These are phyloP conservation scores for Dysdera silvatica DNA, from an alignment of 1,140 invertebrate genomes.

Conservation along the genomic window DNA sequence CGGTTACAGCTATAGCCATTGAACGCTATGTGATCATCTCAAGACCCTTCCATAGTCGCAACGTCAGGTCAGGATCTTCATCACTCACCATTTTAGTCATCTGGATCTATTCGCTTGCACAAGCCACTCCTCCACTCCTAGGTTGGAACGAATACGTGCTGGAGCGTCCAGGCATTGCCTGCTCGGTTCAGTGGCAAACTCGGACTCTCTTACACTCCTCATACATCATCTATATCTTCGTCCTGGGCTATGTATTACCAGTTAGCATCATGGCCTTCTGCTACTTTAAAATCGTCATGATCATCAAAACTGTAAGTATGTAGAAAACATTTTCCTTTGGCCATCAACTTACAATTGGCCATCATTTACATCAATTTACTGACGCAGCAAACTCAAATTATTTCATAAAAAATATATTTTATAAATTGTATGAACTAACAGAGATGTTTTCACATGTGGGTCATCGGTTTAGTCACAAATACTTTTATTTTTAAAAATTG, in stretches of 20 bases:
- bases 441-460: too few relatives aligned
- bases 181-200: conserved; percentile 52
- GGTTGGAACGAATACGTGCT: conserved; percentile 51
- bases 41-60: conserved; percentile 41
- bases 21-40: conserved; percentile 50
- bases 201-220: conserved; percentile 41
- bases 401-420: too few relatives aligned
- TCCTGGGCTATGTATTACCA: conserved; percentile 49
- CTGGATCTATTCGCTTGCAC: conserved; percentile 48
- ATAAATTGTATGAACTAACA: too few relatives aligned
- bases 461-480: too few relatives aligned
- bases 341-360: too few relatives aligned
- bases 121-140: conserved; percentile 49
- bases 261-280: conserved; percentile 47
- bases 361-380: too few relatives aligned
- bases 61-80: conserved; percentile 38
- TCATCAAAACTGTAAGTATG: conserved; percentile 53
- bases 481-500: too few relatives aligned
- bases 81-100: conserved; percentile 44
- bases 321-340: too few relatives aligned
- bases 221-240: conserved; percentile 49
- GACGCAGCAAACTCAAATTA: too few relatives aligned
- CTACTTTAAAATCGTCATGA: conserved; percentile 42
- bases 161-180: conserved; percentile 51
- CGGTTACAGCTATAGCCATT: conserved; percentile 48